Evolutionary conservation across 2,888 invertebrate species (phyloP), one percentile per base, ranked within the genome.

Genomic region (Baccha elongata): DNA sequence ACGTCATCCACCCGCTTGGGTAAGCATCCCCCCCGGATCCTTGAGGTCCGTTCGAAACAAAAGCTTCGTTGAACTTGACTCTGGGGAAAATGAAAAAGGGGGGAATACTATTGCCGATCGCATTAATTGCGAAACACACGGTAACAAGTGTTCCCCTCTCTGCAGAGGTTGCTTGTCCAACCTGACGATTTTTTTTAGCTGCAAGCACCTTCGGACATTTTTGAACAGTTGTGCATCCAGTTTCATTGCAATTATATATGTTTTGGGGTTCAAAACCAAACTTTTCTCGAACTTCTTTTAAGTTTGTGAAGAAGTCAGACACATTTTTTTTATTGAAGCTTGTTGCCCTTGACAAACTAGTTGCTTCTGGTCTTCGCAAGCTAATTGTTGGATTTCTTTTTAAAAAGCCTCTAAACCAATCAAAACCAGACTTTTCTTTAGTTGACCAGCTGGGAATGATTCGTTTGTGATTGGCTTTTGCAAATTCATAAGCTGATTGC

Each of bases 301-400:
- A 40, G 7, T 40, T 40, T 2, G 13, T 40, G 3, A 40, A 40
- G 13, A 13, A 40, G 7, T 40, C 40, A 3, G 40, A 1, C 13
- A 40, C 40, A 13, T 35, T 35, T 40, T 40, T 40, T 40, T 40
- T 40, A 6, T 40, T 40, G 15, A 40, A 40, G 40, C 40, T 40
- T 6, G 40, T 40, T 40, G 40, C 32, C 8, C 32, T 3, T 10
- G 32, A 32, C 3, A 32, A 2, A 8, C 32, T 32, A 6, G 32
- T 32, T 40, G 40, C 40, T 40, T 13, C 40, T 6, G 40, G 40
- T 40, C 3, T 40, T 4, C 40, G 40, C 40, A 40, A 6, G 40
- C 40, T 40, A 13, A 40, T 1, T 40, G 6, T 13, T 1, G n/a
- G 15, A 40, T 40, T 40, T 40, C 40, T 40, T 13, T 40, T 40